Percentiles rank a stretch among this genome's conserved stretches.
Conservation (phyloP, 2,797 vertebrate species). For the Clamator glandarius region DNA sequence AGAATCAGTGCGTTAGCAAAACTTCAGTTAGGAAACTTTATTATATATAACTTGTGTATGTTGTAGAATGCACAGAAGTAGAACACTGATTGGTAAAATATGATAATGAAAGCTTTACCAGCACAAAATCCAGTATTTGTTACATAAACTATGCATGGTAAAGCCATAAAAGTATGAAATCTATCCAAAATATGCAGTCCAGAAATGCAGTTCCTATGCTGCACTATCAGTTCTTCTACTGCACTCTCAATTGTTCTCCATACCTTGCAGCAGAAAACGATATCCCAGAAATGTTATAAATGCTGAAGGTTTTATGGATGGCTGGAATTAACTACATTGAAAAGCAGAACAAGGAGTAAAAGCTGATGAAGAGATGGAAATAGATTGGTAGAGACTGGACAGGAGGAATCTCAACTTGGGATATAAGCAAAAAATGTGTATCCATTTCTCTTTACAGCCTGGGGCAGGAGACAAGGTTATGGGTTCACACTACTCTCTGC, state of each 20-base stretch:
- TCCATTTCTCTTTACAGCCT: not conserved
- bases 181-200: not conserved
- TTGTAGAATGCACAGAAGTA: not conserved
- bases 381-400: not conserved
- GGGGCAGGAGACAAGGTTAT: not conserved
- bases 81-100: not conserved
- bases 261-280: not conserved
- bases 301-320: not conserved
- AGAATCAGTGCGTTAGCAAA: not conserved
- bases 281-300: not conserved
- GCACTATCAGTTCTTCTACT: not conserved
- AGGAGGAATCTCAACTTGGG: not conserved
- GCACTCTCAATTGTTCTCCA: not conserved
- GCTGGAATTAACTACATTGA: not conserved
- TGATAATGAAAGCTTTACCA: not conserved
- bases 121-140: not conserved
- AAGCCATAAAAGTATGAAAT: not conserved
- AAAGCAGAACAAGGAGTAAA: not conserved
- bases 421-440: not conserved
- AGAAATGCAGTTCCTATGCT: not conserved
- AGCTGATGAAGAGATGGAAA: slow-evolving; percentile 17
- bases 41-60: not conserved
- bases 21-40: not conserved
- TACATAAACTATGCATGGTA: not conserved
- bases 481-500: not conserved